Conservation (phyloP, 2,888 invertebrate species). For the Caenorhabditis zanzibari region DNA sequence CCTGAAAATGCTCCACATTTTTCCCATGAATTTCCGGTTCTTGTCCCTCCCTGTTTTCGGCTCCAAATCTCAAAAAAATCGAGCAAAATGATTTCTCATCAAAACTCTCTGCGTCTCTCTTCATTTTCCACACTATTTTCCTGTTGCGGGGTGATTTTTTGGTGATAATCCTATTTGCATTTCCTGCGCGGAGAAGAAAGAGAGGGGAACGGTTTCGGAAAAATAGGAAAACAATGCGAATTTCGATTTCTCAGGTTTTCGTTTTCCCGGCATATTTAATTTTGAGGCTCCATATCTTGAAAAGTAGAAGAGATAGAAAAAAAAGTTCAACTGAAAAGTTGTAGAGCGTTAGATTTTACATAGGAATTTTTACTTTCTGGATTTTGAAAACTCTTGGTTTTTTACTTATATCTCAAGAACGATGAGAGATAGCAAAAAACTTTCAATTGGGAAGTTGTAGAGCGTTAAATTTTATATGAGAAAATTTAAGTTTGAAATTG, state of each 20-base stretch:
- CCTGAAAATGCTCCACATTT: background rate
- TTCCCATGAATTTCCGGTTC: background rate
- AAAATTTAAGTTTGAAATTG: no score
- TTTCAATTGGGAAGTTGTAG: no score
- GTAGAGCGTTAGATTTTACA: no score
- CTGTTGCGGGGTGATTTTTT: background rate
- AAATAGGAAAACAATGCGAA: background rate
- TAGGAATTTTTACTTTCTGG: no score
- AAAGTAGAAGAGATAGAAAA: background rate
- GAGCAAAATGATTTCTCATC: constrained; percentile 22
- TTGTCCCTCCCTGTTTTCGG: background rate
- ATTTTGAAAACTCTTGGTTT: no score
- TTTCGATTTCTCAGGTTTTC: constrained; percentile 3
- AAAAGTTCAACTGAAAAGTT: background rate
- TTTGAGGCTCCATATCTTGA: background rate
- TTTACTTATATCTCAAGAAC: no score
- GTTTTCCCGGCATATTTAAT: no score
- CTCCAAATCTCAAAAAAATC: constrained; percentile 1
- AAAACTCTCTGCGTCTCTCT: constrained; percentile 17
- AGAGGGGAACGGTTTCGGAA: constrained; percentile 25
- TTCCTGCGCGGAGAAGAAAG: constrained; percentile 8
- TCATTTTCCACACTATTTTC: background rate
- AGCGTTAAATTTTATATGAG: no score
- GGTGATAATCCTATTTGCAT: constrained; percentile 42
- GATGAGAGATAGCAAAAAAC: no score